A percentile compares a stretch with the other conserved stretches of the same genome.
phyloP scores from a whole-genome alignment of 37 sponge, comb jelly and placozoan species.

The Beroe ovata region DNA sequence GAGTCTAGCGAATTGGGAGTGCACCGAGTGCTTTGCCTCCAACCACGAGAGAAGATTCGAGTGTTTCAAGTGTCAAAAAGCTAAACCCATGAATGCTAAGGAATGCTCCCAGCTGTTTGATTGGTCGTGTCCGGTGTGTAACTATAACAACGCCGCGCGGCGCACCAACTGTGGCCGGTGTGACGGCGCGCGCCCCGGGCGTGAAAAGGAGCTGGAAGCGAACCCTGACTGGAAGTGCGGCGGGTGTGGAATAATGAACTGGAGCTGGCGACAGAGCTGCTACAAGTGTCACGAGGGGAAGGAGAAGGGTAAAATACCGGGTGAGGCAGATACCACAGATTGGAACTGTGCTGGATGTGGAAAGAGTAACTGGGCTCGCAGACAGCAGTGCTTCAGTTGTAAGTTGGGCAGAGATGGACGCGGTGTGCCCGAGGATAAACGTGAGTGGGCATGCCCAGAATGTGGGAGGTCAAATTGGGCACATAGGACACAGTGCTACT shows the following conservation, averaged over 20 bases:
- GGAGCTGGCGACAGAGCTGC: conserved; percentile 26
- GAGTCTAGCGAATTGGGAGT: conserved; percentile 10
- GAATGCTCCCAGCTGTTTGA: neutral
- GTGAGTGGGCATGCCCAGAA: neutral
- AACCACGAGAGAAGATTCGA: conserved; percentile 37
- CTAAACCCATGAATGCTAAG: conserved; percentile 11
- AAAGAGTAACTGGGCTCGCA: conserved; percentile 39
- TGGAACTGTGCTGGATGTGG: conserved; percentile 30
- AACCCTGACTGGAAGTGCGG: conserved; percentile 63
- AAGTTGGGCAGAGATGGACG: neutral
- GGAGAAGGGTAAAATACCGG: neutral
- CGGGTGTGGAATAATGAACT: conserved; percentile 53
- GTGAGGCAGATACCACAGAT: neutral
- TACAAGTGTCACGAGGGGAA: conserved; percentile 8
- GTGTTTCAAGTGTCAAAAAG: conserved; percentile 50
- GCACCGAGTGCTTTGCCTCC: conserved; percentile 31
- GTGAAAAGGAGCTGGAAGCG: conserved; percentile 10
- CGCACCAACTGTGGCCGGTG: conserved; percentile 45
- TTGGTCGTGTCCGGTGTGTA: neutral
- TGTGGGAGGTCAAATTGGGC: conserved; percentile 39
- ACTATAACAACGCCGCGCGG: neutral
- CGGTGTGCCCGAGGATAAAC: neutral
- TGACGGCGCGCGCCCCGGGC: conserved; percentile 26
- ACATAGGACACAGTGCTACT: neutral
- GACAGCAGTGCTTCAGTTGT: conserved; percentile 7